Evolutionary conservation across 2,113 vertebrate genomes (phyloP).

Genomic region (Shinisaurus crocodilurus): DNA sequence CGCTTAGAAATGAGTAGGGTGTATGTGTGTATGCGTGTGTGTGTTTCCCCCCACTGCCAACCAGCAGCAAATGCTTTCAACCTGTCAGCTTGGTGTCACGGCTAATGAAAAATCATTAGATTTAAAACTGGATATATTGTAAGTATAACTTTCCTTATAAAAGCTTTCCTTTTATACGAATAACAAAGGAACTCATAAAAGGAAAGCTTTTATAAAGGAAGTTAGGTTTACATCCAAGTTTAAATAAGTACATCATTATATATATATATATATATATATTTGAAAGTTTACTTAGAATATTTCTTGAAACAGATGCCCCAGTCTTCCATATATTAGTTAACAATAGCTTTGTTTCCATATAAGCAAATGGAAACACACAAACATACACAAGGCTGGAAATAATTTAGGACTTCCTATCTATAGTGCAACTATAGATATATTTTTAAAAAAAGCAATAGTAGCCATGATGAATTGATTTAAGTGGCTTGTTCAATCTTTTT

Average conservation of each 20-base stretch:
- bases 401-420: no score
- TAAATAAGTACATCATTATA: not conserved
- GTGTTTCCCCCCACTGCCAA: not conserved
- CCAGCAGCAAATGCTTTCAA: not conserved
- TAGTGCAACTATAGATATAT: no score
- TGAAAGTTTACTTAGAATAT: no score
- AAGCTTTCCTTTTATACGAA: not conserved
- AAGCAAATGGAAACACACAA: no score
- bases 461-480: no score
- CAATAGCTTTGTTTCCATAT: no score
- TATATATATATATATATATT: no score
- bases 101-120: conserved; percentile 13
- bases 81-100: not conserved
- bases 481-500: no score
- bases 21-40: not conserved
- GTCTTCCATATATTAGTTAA: no score
- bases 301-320: no score
- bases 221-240: not conserved
- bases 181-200: not conserved
- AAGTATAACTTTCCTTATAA: not conserved
- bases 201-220: not conserved
- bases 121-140: not conserved
- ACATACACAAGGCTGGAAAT: no score
- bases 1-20: not conserved
- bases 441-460: no score